phyloP scores from a whole-genome alignment of 2,797 vertebrate species.

The Chiroxiphia lanceolata region DNA sequence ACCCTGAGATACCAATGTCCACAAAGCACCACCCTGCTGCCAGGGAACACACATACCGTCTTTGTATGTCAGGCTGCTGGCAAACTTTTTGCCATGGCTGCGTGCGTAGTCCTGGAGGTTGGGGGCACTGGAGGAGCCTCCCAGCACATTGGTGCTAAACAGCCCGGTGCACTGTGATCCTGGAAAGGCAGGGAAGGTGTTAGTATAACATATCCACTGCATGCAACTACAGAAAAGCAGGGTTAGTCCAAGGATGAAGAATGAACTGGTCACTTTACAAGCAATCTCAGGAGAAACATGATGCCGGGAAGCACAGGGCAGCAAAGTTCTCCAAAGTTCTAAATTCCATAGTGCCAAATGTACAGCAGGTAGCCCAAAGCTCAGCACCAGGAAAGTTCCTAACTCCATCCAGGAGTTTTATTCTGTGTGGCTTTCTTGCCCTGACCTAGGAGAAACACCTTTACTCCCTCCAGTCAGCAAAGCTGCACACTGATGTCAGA shows the following conservation, averaged over 20 bases:
- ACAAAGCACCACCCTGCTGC: not conserved
- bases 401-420: not conserved
- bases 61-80: conserved; percentile 94
- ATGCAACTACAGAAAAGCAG: conserved; percentile 60
- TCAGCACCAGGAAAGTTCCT: not conserved
- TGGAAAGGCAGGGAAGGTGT: conserved; percentile 80
- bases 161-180: conserved; percentile 98
- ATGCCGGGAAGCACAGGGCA: not conserved
- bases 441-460: not conserved
- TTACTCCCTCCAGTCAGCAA: not conserved
- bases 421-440: not conserved
- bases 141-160: conserved; percentile 99
- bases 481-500: not conserved
- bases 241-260: conserved; percentile 47
- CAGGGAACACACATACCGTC: conserved; percentile 90
- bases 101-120: conserved; percentile 99
- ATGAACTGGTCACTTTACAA: conserved; percentile 2
- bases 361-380: not conserved
- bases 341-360: not conserved
- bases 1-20: not conserved
- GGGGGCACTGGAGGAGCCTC: conserved; percentile 98
- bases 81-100: conserved; percentile 97
- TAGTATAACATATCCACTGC: conserved; percentile 76
- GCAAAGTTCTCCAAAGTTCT: not conserved
- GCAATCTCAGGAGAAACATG: not conserved